Base-by-base conservation (phyloP, 2,888 invertebrate genomes). In the Meta bourneti region DNA sequence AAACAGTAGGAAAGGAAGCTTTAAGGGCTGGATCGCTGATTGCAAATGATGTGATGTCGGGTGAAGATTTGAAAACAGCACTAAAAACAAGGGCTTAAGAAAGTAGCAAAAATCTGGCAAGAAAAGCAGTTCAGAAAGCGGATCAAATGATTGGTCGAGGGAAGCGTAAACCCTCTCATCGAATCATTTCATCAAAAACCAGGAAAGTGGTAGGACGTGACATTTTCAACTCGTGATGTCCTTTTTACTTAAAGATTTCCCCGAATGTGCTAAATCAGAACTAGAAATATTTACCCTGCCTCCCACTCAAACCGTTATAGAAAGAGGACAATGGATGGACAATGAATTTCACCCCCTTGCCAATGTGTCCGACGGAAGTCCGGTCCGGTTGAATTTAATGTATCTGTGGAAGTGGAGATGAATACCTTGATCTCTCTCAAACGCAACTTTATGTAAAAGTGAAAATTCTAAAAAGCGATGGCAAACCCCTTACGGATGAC, bases 1-100 rank as follows among this genome's bases (percentile, higher is more conserved):
- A 85, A 78, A 51, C 34, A 8, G 13, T 90, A 13, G 90, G 90
- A 69, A 92, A 90, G 79, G 80, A 92, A 88, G 52, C 75, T 20
- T 70, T 92, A 69, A 52, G 34, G 1, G 78, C 79, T 6, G 86
- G 92, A 11, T 74, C 69, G 6, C 69, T 16, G 9, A 52, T 92
- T 19, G 75, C 71, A 7, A 78, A 49, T 48, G 89, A 92, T 54
- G 89, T 90, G 7, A 16, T 86, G 11, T n/a, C n/a, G n/a, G n/a
- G n/a, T n/a, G n/a, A n/a, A n/a, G n/a, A n/a, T n/a, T n/a, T n/a
- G n/a, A n/a, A n/a, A n/a, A n/a, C n/a, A n/a, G n/a, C n/a, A n/a
- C n/a, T n/a, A n/a, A n/a, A n/a, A n/a, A n/a, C n/a, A n/a, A n/a
- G n/a, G n/a, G n/a, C n/a, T n/a, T n/a, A n/a, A n/a, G n/a, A n/a